Conservation (phyloP, 2,113 vertebrate species). For the Oreotrochilus melanogaster region DNA sequence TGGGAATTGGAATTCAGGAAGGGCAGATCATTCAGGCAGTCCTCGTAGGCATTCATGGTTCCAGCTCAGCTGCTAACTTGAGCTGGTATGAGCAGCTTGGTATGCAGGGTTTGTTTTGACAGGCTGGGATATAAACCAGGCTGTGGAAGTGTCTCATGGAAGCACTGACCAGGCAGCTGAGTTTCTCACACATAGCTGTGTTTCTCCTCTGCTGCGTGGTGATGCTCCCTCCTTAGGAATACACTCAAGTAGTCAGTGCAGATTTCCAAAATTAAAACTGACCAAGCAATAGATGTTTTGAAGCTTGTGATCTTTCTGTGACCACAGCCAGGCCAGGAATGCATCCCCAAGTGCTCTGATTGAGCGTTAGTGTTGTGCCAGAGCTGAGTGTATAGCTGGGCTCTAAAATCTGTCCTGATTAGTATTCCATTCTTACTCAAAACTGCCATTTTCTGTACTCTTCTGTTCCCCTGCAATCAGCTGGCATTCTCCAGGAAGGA, state of each 20-base stretch:
- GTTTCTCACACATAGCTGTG: neutral
- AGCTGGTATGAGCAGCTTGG: neutral
- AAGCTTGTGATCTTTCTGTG: neutral
- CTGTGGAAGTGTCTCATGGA: neutral
- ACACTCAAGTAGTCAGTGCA: rapidly evolving
- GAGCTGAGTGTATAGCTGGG: neutral
- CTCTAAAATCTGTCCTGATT: neutral
- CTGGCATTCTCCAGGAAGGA: neutral
- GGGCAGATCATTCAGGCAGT: neutral
- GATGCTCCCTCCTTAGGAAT: neutral
- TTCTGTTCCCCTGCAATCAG: neutral
- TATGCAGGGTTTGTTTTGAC: neutral
- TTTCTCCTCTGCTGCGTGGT: neutral
- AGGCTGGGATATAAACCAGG: neutral
- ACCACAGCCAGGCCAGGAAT: neutral
- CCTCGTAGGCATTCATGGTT: neutral
- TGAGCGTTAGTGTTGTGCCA: rapidly evolving
- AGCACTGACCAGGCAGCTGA: neutral
- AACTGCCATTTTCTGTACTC: neutral
- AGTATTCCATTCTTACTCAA: neutral
- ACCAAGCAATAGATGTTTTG: neutral
- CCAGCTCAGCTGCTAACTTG: neutral
- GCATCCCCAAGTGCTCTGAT: neutral
- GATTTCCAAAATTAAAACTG: neutral
- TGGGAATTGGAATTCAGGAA: neutral